Percentiles rank a stretch among this genome's conserved stretches.
Conservation (phyloP, 2,113 vertebrate genomes). For the Lota lota region DNA sequence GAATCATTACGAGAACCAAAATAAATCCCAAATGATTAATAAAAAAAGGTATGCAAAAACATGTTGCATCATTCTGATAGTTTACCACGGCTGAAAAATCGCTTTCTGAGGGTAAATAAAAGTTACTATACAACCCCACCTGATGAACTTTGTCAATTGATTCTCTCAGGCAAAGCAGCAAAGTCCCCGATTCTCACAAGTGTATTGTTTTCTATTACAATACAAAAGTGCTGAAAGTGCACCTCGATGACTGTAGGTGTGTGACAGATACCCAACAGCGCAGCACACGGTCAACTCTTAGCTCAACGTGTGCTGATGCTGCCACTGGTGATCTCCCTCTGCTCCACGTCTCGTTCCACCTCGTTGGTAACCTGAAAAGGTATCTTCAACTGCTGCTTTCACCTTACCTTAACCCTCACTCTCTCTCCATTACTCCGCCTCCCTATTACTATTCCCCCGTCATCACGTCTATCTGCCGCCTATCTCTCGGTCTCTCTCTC, state of each 20-base stretch:
- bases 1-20: no score
- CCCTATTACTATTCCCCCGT: not conserved
- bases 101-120: no score
- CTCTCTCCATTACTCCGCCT: not conserved
- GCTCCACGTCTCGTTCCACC: slow-evolving; percentile 37
- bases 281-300: slow-evolving; percentile 27
- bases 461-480: slow-evolving; percentile 1
- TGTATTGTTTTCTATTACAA: slow-evolving; percentile 29
- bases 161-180: no score
- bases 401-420: slow-evolving; percentile 18
- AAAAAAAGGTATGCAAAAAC: no score
- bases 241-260: slow-evolving; percentile 21
- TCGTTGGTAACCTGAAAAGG: slow-evolving; percentile 38
- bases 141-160: no score
- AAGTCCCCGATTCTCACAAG: no score
- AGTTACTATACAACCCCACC: no score
- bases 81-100: no score
- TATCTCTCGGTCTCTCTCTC: not conserved
- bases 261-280: slow-evolving; percentile 35
- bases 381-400: slow-evolving; percentile 33
- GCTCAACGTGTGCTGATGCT: slow-evolving; percentile 42
- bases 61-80: no score
- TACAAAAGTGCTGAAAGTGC: slow-evolving; percentile 27
- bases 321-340: slow-evolving; percentile 42
- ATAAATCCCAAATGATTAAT: no score